Evolutionary conservation across 2,113 vertebrate species (phyloP).

Genomic region (Zosterops lateralis): DNA sequence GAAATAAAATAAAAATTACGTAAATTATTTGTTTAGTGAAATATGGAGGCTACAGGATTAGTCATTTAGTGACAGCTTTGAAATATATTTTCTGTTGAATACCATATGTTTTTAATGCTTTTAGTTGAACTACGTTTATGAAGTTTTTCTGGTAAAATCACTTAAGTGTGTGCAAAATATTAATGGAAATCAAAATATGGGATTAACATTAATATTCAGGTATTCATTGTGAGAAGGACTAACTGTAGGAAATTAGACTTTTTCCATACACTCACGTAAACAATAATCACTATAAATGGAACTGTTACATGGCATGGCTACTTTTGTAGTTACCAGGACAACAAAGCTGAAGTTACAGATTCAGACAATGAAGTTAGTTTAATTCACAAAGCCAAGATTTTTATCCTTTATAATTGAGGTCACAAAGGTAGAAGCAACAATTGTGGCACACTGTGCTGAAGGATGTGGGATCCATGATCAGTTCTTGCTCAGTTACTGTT

Average conservation of each 20-base stretch:
- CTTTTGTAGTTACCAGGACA: background rate
- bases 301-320: background rate
- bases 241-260: background rate
- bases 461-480: accelerated
- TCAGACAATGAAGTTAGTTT: background rate
- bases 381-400: background rate
- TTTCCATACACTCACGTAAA: background rate
- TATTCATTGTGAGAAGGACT: background rate
- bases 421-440: background rate
- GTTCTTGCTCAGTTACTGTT: background rate
- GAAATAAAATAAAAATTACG: background rate
- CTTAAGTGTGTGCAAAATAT: background rate
- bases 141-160: background rate
- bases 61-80: background rate
- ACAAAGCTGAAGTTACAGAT: background rate
- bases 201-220: background rate
- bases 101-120: background rate
- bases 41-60: background rate
- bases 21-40: background rate
- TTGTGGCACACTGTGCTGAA: accelerated
- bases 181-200: background rate
- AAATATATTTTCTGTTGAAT: background rate
- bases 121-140: background rate
- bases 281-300: background rate
- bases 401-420: background rate